Percentiles rank a stretch among this genome's conserved stretches.
phyloP scores from a whole-genome alignment of 2,113 vertebrate genomes.

The Seriola dumerili region DNA sequence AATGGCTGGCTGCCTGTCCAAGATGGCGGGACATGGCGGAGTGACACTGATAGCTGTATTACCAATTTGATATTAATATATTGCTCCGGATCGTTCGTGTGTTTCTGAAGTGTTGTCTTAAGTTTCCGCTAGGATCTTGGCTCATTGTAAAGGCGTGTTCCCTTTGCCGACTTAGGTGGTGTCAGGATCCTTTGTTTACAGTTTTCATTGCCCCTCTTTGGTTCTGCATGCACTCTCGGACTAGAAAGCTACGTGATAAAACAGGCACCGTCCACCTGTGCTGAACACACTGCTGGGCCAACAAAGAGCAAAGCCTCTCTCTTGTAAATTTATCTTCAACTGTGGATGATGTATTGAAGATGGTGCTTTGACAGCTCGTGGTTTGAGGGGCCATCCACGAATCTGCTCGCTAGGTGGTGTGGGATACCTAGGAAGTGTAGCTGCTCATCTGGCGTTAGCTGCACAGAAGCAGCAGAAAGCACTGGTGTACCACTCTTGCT shows the following conservation, averaged over 20 bases:
- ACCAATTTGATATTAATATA: conserved; percentile 33
- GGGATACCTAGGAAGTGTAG: conserved; percentile 61
- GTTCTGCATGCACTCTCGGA: conserved; percentile 31
- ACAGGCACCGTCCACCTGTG: conserved; percentile 11
- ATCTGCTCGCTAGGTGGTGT: conserved; percentile 75
- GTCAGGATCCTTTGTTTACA: conserved; percentile 74
- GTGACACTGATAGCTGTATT: conserved; percentile 69
- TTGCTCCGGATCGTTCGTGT: neutral
- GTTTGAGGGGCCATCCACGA: conserved; percentile 9
- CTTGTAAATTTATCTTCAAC: neutral
- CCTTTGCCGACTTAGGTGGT: conserved; percentile 7
- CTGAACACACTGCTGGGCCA: neutral
- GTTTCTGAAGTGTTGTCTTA: neutral
- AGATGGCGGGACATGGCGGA: conserved; percentile 96
- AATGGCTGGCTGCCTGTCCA: conserved; percentile 91
- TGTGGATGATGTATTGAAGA: conserved; percentile 11
- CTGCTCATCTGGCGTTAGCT: conserved; percentile 27
- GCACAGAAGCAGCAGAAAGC: conserved; percentile 22
- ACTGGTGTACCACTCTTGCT: neutral
- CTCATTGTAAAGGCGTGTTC: neutral
- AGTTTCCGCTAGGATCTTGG: neutral
- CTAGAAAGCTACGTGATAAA: neutral
- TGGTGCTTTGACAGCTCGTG: conserved; percentile 55
- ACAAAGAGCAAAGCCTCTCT: conserved; percentile 3
- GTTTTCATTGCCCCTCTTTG: conserved; percentile 23